A percentile compares a stretch with the other conserved stretches of the same genome.
These are phyloP conservation scores for Caenorhabditis tropicalis DNA, from an alignment of 1,140 invertebrate species.

Conservation along the genomic window DNA sequence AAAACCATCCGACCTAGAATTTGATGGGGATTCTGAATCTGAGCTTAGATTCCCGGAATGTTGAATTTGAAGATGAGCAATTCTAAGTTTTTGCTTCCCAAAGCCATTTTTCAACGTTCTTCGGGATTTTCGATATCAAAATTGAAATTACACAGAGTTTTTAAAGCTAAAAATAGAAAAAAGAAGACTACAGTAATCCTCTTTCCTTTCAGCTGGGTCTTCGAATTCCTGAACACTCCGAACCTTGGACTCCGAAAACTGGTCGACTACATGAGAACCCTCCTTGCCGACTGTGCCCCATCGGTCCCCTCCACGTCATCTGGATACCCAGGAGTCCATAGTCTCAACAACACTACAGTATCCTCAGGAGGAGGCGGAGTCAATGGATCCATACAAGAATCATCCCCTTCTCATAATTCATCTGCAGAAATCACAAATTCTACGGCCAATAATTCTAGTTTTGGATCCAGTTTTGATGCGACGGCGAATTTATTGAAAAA, in stretches of 20 bases:
- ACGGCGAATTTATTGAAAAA: conserved; percentile 26
- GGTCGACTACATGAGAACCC: conserved; percentile 82
- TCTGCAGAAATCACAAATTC: not conserved
- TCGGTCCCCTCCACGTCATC: conserved; percentile 39
- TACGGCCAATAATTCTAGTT: not conserved
- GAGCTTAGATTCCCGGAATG: not conserved
- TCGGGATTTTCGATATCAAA: no score
- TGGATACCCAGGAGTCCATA: not conserved
- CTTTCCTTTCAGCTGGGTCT: conserved; percentile 83
- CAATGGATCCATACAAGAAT: not conserved
- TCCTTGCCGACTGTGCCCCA: conserved; percentile 42
- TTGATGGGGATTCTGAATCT: not conserved
- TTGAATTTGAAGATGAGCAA: not conserved
- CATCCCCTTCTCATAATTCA: not conserved
- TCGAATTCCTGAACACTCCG: conserved; percentile 93
- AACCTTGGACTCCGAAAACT: conserved; percentile 94
- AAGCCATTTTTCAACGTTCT: no score
- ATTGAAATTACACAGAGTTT: no score
- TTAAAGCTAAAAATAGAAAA: no score
- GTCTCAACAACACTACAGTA: not conserved
- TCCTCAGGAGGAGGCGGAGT: not conserved
- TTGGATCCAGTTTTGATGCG: not conserved
- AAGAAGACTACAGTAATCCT: no score
- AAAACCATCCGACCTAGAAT: not conserved
- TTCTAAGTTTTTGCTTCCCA: no score